These are phyloP conservation scores for Pyxicephalus adspersus DNA, from an alignment of 2,113 vertebrate species.

Conservation along the genomic window DNA sequence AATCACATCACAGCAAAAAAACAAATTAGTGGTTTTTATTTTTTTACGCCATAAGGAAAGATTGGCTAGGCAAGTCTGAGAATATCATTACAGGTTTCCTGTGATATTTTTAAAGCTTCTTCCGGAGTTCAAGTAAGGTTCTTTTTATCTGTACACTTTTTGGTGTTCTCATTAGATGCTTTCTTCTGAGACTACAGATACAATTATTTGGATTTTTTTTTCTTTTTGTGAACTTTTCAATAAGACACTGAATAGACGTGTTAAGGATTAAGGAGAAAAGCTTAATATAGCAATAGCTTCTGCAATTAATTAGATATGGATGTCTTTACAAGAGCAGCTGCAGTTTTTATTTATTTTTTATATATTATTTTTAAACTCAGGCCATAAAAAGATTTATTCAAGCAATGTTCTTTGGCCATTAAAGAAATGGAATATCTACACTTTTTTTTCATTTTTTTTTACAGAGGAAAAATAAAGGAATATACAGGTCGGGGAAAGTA, in stretches of 20 bases:
- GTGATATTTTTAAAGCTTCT: background rate
- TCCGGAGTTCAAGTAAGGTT: background rate
- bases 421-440: conserved; percentile 38
- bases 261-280: conserved; percentile 34
- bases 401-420: conserved; percentile 30
- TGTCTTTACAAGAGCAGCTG: conserved; percentile 43
- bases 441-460: conserved; percentile 14
- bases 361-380: conserved; percentile 10
- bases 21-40: too few relatives aligned
- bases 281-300: conserved; percentile 36
- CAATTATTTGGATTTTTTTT: conserved; percentile 43
- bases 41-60: too few relatives aligned
- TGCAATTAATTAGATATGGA: conserved; percentile 50
- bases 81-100: too few relatives aligned
- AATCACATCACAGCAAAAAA: too few relatives aligned
- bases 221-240: conserved; percentile 19
- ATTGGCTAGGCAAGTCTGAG: too few relatives aligned
- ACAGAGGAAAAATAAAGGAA: conserved; percentile 24
- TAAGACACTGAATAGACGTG: conserved; percentile 32
- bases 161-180: conserved; percentile 34
- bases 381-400: conserved; percentile 50
- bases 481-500: background rate
- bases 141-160: background rate
- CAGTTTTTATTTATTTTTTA: conserved; percentile 24
- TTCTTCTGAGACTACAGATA: conserved; percentile 41